Evolutionary conservation across 1,140 invertebrate species (phyloP).

Genomic region (Ceratosolen solmsi): DNA sequence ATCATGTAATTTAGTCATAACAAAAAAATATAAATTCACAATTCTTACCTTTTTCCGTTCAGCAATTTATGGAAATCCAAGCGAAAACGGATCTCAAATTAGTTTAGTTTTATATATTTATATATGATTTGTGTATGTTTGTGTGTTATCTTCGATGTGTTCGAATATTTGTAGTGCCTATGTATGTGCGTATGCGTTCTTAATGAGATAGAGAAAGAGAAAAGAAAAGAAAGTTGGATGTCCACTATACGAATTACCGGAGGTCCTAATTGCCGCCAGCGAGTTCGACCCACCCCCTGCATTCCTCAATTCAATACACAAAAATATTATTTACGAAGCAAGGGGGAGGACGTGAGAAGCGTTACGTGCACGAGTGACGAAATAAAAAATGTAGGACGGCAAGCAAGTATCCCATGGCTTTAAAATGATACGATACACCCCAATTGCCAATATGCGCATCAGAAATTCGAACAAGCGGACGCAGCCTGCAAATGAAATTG

Average conservation of each 20-base stretch:
- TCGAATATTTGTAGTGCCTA: neutral
- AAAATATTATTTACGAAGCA: conserved; percentile 39
- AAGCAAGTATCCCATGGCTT: neutral
- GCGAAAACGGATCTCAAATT: conserved; percentile 7
- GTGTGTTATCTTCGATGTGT: too few species aligned
- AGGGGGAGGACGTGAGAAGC: neutral
- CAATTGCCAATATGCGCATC: conserved; percentile 40
- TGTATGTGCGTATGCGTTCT: too few species aligned
- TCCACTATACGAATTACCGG: neutral
- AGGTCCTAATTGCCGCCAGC: conserved; percentile 22
- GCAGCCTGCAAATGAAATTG: conserved; percentile 14
- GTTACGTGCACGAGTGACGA: conserved; percentile 42
- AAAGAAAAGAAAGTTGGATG: neutral
- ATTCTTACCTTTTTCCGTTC: neutral
- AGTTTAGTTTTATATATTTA: too few species aligned
- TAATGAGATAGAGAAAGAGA: neutral
- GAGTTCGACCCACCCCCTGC: neutral
- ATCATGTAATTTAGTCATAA: neutral
- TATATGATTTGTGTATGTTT: too few species aligned
- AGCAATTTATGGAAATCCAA: conserved; percentile 18
- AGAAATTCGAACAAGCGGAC: conserved; percentile 25
- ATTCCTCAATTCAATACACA: neutral
- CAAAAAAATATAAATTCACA: neutral
- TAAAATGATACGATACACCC: conserved; percentile 42
- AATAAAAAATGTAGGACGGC: conserved; percentile 48